Evolutionary conservation across 1,140 invertebrate genomes (phyloP).

Genomic region (Drosophila equinoxialis): DNA sequence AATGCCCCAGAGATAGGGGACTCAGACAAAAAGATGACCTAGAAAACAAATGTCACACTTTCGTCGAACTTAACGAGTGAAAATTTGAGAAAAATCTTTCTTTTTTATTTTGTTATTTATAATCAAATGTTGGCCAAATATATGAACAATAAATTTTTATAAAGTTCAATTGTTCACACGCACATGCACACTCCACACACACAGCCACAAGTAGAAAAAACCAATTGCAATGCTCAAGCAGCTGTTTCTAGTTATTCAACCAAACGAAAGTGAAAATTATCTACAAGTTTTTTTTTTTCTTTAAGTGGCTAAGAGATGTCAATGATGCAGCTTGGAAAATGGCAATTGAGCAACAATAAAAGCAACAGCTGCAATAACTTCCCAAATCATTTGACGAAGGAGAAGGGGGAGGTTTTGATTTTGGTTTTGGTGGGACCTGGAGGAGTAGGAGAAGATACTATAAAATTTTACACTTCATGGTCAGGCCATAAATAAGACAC

Average conservation of each 20-base stretch:
- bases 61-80: conserved; percentile 21
- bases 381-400: conserved; percentile 41
- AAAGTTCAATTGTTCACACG: background rate
- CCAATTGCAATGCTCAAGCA: conserved; percentile 14
- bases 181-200: background rate
- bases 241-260: conserved; percentile 47
- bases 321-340: conserved; percentile 45
- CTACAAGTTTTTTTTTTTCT: background rate
- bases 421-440: background rate
- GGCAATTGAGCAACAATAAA: conserved; percentile 44
- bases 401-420: background rate
- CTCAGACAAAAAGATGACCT: conserved; percentile 30
- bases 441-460: conserved; percentile 36
- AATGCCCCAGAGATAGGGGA: conserved; percentile 45
- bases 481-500: conserved; percentile 36
- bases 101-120: background rate
- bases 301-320: conserved; percentile 51
- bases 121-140: background rate
- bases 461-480: conserved; percentile 66
- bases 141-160: too few relatives aligned
- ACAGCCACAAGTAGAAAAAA: conserved; percentile 4
- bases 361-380: conserved; percentile 58
- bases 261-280: conserved; percentile 71
- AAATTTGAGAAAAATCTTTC: conserved; percentile 4
- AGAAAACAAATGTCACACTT: conserved; percentile 32